Evolutionary conservation across 2,797 vertebrate genomes (phyloP), one percentile per base, ranked within the genome.

Genomic region (Pyrocephalus nanus): DNA sequence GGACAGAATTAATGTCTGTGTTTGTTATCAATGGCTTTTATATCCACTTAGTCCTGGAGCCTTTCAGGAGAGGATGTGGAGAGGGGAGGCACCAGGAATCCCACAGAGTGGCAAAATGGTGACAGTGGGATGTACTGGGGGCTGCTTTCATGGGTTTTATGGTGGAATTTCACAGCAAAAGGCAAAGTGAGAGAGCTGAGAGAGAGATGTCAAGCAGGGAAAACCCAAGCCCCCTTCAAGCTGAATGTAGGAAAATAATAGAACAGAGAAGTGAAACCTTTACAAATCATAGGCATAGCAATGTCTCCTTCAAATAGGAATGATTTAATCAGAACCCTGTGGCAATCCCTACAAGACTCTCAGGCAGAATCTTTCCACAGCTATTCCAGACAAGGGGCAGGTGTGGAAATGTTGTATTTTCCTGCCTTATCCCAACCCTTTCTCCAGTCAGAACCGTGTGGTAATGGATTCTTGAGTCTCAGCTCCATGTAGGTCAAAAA

Each of bases 281-380:
- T 50, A 54, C 85, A 90, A 77, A 26, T 55, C 30, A 34, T 8
- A 45, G 12, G 8, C 8, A 18, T 34, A 62, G 38, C 15, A 64
- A 26, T 0, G 0, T 57, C 7, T 14, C 40, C 79, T 71, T 71
- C 57, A 51, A 19, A 51, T 7, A 34, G 4, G 12, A 38, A 66
- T 4, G 10, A 73, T 85, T 87, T 65, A 53, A 65, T 51, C 51
- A 48, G 36, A 10, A 36, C 48, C 23, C 74, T 64, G n/a, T 55
- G 62, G 54, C 64, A 91, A 88, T 19, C 8, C 16, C 36, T 64
- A 6, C 17, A 42, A 48, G 48, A 30, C 34, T 72, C 21, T 16
- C 34, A 47, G 47, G 34, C 13, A 74, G 32, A 30, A 67, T 3
- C 1, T 27, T 51, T 77, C 60, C 38, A 47, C 36, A 74, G 61